phyloP scores from a whole-genome alignment of 1,140 invertebrate genomes.

The Calycopis cecrops region DNA sequence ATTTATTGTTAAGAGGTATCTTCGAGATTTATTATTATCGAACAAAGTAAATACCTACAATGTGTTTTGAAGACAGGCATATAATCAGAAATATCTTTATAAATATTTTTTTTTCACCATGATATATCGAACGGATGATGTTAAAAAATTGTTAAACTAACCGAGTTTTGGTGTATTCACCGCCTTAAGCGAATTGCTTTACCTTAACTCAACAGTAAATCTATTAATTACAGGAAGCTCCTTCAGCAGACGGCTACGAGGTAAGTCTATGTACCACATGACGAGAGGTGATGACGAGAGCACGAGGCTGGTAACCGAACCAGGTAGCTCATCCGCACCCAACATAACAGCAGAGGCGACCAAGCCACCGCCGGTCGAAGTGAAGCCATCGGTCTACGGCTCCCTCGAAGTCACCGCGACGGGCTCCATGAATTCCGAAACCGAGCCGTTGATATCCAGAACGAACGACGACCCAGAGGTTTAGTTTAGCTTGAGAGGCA shows the following conservation, averaged over 20 bases:
- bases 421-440: constrained; percentile 44
- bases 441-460: constrained; percentile 42
- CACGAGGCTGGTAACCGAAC: constrained; percentile 53
- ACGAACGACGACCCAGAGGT: constrained; percentile 36
- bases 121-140: too few species aligned
- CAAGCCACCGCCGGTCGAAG: constrained; percentile 42
- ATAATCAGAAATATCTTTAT: too few species aligned
- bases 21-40: too few species aligned
- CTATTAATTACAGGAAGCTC: constrained; percentile 76
- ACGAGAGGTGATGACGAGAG: constrained; percentile 78
- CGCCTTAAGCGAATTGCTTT: too few species aligned
- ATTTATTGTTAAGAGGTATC: too few species aligned
- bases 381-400: constrained; percentile 49
- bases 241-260: constrained; percentile 82
- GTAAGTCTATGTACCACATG: constrained; percentile 82
- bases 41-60: too few species aligned
- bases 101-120: too few species aligned
- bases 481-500: constrained; percentile 35
- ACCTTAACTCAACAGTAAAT: too few species aligned
- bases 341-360: constrained; percentile 45
- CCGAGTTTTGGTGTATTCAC: too few species aligned
- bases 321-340: constrained; percentile 54
- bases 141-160: too few species aligned
- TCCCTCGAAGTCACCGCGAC: constrained; percentile 49
- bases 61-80: too few species aligned